These are phyloP conservation scores for Tetraneura akinire DNA, from an alignment of 1,140 invertebrate genomes.

Conservation along the genomic window DNA sequence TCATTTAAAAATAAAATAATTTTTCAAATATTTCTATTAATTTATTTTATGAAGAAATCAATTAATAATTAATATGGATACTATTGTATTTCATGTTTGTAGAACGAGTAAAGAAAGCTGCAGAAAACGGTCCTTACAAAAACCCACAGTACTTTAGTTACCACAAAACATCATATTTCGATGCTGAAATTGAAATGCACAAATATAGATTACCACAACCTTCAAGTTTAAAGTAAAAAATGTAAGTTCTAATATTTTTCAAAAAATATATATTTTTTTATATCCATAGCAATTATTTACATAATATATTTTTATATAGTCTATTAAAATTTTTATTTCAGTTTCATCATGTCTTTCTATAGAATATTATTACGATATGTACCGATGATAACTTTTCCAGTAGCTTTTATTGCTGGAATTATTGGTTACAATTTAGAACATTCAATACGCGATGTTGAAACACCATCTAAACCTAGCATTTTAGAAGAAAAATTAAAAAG, in stretches of 20 bases:
- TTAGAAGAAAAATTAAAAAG: constrained; percentile 39
- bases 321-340: neutral
- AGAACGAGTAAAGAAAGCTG: constrained; percentile 74
- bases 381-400: constrained; percentile 40
- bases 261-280: neutral
- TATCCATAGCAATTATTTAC: neutral
- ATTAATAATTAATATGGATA: no score
- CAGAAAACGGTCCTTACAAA: constrained; percentile 75
- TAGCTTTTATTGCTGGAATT: constrained; percentile 43
- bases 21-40: no score
- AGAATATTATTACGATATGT: constrained; percentile 28
- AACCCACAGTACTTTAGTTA: constrained; percentile 86
- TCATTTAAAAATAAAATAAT: no score
- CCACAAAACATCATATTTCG: constrained; percentile 74
- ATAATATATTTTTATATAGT: neutral
- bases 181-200: constrained; percentile 82
- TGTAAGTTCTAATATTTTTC: constrained; percentile 40
- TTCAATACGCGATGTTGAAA: constrained; percentile 13
- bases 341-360: constrained; percentile 11
- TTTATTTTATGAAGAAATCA: no score
- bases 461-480: constrained; percentile 35
- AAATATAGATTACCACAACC: constrained; percentile 76
- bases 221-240: constrained; percentile 59
- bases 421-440: constrained; percentile 43
- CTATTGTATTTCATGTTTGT: constrained; percentile 54